Evolutionary conservation across 2,888 invertebrate species (phyloP), one percentile per base, ranked within the genome.

Genomic region (Lithophane semibrunnea): DNA sequence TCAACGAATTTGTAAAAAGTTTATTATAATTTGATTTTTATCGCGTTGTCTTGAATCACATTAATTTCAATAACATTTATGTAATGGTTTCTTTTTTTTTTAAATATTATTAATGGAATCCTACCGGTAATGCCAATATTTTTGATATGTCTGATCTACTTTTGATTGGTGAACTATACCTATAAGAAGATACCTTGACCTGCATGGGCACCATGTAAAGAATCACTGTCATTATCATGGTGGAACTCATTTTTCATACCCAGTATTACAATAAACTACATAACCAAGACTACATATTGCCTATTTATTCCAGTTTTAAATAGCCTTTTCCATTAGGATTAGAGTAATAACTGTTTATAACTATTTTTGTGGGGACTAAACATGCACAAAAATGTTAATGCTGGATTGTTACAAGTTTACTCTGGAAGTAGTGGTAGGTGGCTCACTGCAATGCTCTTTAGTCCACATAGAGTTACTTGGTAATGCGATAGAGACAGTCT

Each of bases 81-180:
- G 37, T 37, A n/a, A 75, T 66, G 61, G 68, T 77, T 80, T 79
- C 56, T 61, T 68, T 77, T 77, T 76, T 67, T 61, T 37, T 29
- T 29, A 29, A 68, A 76, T 70, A 21, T 64, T 64, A 77, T 66
- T 71, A 76, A 75, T 79, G 75, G 69, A 75, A 86, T 78, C 77
- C 66, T 84, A 78, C 74, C 75, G 74, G 75, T 77, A 71, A 73
- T 83, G 71, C 77, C 71, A 67, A 88, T 84, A 84, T 88, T 88
- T 86, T 86, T 86, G 79, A 86, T 88, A 86, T 77, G 52, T 84
- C 77, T 75, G 67, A 77, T 80, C 69, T 86, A 77, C 76, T 80
- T 80, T 86, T 86, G 58, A 86, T 77, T 86, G 70, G 66, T 73
- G 69, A 83, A 77, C 58, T 79, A 76, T 73, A 80, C 68, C 67